Percentiles rank a stretch among this genome's conserved stretches.
phyloP scores from a whole-genome alignment of 2,888 invertebrate genomes.

The Onthophagus sagittarius region DNA sequence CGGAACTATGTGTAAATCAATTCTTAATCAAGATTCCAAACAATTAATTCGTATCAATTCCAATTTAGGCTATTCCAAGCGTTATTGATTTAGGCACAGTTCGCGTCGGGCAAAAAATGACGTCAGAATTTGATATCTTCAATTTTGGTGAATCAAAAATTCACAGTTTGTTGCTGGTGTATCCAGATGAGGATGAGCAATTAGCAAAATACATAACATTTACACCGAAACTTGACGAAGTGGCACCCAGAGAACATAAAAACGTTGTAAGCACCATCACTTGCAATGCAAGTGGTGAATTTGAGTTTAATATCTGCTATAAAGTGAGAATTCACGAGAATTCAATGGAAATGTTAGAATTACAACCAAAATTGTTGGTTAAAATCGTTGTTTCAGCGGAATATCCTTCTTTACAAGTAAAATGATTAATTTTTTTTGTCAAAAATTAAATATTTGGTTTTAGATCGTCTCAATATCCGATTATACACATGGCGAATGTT shows the following conservation, averaged over 20 bases:
- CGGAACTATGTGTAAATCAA: conserved; percentile 12
- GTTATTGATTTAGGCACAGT: conserved; percentile 37
- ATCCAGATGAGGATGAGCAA: conserved; percentile 15
- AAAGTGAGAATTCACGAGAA: conserved; percentile 34
- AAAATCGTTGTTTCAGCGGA: conserved; percentile 36
- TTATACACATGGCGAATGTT: conserved; percentile 39
- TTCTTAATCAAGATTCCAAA: too few relatives aligned
- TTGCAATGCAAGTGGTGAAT: conserved; percentile 38
- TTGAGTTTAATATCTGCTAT: conserved; percentile 42
- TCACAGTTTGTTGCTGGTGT: conserved; percentile 38
- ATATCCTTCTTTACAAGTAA: conserved; percentile 44
- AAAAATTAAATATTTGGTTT: conserved; percentile 17
- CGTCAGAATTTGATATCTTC: conserved; percentile 41
- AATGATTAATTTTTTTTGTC: neutral
- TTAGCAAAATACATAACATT: conserved; percentile 17
- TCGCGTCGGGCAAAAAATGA: conserved; percentile 34
- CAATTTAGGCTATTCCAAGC: neutral
- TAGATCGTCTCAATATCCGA: conserved; percentile 45
- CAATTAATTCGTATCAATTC: too few relatives aligned
- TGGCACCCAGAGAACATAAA: conserved; percentile 37
- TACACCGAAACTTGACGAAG: conserved; percentile 28
- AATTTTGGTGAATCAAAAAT: conserved; percentile 47
- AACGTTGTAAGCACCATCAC: conserved; percentile 38
- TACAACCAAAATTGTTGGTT: conserved; percentile 14
- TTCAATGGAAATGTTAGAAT: conserved; percentile 26